phyloP scores from a whole-genome alignment of 1,140 invertebrate genomes.

The Leucophenga varia region DNA sequence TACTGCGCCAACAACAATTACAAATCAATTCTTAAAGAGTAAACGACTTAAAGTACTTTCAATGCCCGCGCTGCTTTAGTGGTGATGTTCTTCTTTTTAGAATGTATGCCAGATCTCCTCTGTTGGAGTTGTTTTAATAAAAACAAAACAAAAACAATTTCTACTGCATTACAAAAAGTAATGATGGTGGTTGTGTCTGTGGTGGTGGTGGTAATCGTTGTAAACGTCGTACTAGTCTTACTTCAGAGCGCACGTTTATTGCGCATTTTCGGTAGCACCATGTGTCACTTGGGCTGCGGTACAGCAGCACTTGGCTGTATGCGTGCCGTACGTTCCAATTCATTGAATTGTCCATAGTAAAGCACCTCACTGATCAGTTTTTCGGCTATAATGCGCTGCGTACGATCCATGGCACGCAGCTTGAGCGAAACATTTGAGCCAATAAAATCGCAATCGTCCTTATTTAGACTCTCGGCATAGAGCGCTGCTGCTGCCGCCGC shows the following conservation, averaged over 20 bases:
- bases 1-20: too few species aligned
- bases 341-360: conserved; percentile 56
- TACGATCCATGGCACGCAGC: conserved; percentile 53
- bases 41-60: too few species aligned
- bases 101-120: too few species aligned
- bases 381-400: conserved; percentile 56
- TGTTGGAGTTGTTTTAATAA: too few species aligned
- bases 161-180: too few species aligned
- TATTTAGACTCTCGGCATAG: conserved; percentile 42
- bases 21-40: too few species aligned
- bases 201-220: too few species aligned
- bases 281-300: conserved; percentile 55
- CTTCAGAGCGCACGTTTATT: not conserved
- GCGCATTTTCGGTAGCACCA: conserved; percentile 18
- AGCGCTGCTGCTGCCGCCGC: conserved; percentile 37
- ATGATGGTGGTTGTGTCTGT: too few species aligned
- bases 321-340: conserved; percentile 42
- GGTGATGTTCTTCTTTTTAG: too few species aligned
- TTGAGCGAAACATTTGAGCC: conserved; percentile 56
- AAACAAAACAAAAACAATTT: too few species aligned
- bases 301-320: too few species aligned
- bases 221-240: not conserved
- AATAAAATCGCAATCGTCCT: conserved; percentile 49
- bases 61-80: too few species aligned
- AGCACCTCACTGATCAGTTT: conserved; percentile 57